Percentiles rank a stretch among this genome's conserved stretches.
These are phyloP conservation scores for Temnothorax curvispinosus DNA, from an alignment of 1,140 invertebrate genomes.

Conservation along the genomic window DNA sequence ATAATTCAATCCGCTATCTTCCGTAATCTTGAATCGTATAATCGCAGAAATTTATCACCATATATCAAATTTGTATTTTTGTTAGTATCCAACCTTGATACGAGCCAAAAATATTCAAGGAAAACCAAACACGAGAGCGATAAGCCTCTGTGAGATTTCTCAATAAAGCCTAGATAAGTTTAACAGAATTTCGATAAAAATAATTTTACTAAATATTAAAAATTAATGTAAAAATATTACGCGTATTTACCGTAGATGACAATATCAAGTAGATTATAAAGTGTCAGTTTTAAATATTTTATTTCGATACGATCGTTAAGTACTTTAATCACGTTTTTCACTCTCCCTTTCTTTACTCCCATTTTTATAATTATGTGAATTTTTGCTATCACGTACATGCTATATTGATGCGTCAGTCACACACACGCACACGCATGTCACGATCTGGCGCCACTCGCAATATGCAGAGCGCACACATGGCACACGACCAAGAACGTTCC, in stretches of 20 bases:
- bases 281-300: not conserved
- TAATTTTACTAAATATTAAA: not conserved
- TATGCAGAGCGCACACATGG: not conserved
- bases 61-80: not conserved
- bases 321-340: not conserved
- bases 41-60: not conserved
- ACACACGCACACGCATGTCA: constrained; percentile 19
- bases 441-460: constrained; percentile 42
- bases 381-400: constrained; percentile 22
- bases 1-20: not conserved
- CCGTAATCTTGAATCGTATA: not conserved
- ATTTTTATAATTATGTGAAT: not conserved
- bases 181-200: not conserved
- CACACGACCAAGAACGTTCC: not conserved
- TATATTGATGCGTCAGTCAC: constrained; percentile 26
- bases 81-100: constrained; percentile 1
- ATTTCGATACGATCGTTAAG: not conserved
- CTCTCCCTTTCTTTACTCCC: not conserved
- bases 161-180: not conserved
- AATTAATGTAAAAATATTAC: not conserved
- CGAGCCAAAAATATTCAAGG: not conserved
- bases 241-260: not conserved
- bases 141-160: not conserved
- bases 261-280: not conserved
- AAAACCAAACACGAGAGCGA: not conserved